These are phyloP conservation scores for Ischnus inquisitorius DNA, from an alignment of 2,888 invertebrate species.

Conservation along the genomic window DNA sequence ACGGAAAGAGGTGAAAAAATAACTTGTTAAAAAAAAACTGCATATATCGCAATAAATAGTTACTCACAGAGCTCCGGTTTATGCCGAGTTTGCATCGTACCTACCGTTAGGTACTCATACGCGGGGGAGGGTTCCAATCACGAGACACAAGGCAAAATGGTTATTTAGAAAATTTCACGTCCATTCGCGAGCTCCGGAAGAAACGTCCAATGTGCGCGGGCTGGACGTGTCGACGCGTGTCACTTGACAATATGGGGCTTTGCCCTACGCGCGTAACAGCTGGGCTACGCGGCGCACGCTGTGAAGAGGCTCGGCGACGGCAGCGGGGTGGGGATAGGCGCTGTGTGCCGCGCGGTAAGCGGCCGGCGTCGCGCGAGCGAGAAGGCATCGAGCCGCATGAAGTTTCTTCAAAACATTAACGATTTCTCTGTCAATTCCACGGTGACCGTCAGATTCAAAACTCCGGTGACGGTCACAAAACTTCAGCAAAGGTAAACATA, in stretches of 20 bases:
- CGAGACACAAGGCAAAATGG: constrained; percentile 14
- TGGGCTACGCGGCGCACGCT: constrained; percentile 1
- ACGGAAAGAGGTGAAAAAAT: background rate
- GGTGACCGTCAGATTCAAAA: no score
- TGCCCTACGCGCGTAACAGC: background rate
- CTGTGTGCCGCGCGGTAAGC: no score
- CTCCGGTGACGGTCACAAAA: no score
- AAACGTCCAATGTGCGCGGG: constrained; percentile 28
- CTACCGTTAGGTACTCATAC: constrained; percentile 31
- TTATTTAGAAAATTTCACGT: constrained; percentile 11
- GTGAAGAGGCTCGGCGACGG: no score
- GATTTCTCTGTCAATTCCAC: no score
- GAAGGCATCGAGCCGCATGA: no score
- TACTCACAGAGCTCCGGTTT: constrained; percentile 60
- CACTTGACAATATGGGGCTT: constrained; percentile 55
- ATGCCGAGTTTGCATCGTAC: constrained; percentile 66
- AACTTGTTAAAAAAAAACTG: constrained; percentile 10
- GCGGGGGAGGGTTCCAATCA: constrained; percentile 54
- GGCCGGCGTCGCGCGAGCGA: no score
- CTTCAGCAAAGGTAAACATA: no score
- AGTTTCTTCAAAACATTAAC: no score
- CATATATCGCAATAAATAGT: constrained; percentile 40
- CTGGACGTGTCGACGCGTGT: constrained; percentile 5
- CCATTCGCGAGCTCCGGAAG: constrained; percentile 42
- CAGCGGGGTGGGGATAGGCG: no score